phyloP scores from a whole-genome alignment of 2,888 invertebrate genomes.

The Lepidonotus clava region DNA sequence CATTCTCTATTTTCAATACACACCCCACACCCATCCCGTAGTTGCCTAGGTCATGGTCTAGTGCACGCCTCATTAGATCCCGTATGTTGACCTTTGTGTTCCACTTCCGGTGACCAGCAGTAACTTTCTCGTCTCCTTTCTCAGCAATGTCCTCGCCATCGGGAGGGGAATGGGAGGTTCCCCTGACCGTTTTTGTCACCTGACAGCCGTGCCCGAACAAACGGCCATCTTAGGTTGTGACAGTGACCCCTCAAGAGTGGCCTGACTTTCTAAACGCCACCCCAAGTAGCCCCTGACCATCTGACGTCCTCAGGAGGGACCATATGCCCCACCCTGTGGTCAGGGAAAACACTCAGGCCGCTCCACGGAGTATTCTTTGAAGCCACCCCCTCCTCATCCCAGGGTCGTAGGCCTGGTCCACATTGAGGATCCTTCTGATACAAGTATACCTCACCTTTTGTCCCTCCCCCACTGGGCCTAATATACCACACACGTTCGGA shows the following conservation, averaged over 20 bases:
- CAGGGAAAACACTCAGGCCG: too few species aligned
- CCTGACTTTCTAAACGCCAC: slow-evolving; percentile 13
- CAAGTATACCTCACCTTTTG: too few species aligned
- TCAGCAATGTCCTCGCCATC: too few species aligned
- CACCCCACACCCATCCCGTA: too few species aligned
- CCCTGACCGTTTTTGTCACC: too few species aligned
- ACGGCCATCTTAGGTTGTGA: background rate
- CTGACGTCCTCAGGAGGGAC: background rate
- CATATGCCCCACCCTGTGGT: background rate
- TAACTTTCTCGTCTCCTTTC: background rate
- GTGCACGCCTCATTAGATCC: background rate
- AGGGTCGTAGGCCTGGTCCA: too few species aligned
- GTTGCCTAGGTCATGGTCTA: background rate
- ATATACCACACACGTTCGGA: background rate
- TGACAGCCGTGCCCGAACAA: too few species aligned
- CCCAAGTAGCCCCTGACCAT: background rate
- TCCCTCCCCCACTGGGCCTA: background rate
- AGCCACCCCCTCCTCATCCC: too few species aligned
- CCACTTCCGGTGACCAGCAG: background rate
- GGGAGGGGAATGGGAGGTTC: too few species aligned
- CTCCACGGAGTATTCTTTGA: too few species aligned
- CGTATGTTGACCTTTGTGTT: slow-evolving; percentile 12
- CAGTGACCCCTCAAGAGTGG: slow-evolving; percentile 15
- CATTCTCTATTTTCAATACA: too few species aligned
- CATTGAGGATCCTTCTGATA: background rate